Evolutionary conservation across 2,888 invertebrate species (phyloP), one percentile per base, ranked within the genome.

Genomic region (Lacanobia oleracea): DNA sequence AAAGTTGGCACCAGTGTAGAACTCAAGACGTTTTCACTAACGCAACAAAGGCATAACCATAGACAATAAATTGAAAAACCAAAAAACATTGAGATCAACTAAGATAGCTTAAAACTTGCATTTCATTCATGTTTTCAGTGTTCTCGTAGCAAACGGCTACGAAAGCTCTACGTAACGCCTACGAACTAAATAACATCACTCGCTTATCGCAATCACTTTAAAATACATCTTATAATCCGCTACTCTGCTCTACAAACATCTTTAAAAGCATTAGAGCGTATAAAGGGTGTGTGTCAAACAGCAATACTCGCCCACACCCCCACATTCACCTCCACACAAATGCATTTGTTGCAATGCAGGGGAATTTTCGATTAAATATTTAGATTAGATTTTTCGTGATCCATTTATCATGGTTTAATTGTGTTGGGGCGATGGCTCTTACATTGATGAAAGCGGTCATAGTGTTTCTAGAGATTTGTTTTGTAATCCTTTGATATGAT

Each of bases 291-390:
- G 61, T 67, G 72, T 79, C 81, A 83, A 81, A 81, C 56, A 77
- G 79, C 66, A 84, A 83, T 75, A 86, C 67, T 77, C 71, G 50
- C 72, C 67, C 75, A 67, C 75, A 84, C 66, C 56, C 51, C 51
- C 57, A n/a, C 65, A 69, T 18, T 64, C 14, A 59, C 59, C 33
- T 21, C 67, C 75, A 84, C 82, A 83, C 68, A 69, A 74, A 72
- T 88, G 89, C 90, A 91, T 85, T 84, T 83, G 78, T 86, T 86
- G 84, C 86, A 86, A 86, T 92, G 91, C 92, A 87, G 95, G 95
- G 95, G 95, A 94, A 92, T 93, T 93, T 94, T 92, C 94, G 92
- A 96, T 96, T 95, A 96, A 95, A 95, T 93, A 96, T 96, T 95
- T 94, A 95, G 95, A 96, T 96, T 95, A 94, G 94, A 95, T 95